Percentiles rank a stretch among this genome's conserved stretches.
Evolutionary conservation across 1,140 invertebrate species (phyloP).

Genomic region (Lepeophtheirus salmonis): DNA sequence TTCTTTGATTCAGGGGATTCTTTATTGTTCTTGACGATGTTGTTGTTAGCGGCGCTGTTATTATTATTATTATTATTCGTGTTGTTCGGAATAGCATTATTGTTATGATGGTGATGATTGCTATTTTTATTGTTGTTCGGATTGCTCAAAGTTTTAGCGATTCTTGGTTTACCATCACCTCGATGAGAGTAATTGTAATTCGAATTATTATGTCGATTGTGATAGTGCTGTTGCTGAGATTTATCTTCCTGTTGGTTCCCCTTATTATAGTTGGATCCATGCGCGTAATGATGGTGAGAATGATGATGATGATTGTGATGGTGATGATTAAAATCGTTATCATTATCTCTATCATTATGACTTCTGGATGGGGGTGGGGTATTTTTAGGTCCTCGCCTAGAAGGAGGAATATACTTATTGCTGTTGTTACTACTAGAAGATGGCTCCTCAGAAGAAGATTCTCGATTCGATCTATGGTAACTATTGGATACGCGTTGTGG

Average conservation of each 20-base stretch:
- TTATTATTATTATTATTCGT: slow-evolving; percentile 18
- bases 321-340: slow-evolving; percentile 6
- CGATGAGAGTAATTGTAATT: slow-evolving; percentile 1
- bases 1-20: neutral
- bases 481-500: slow-evolving; percentile 3
- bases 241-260: neutral
- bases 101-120: neutral
- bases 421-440: neutral
- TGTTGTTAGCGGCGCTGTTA: slow-evolving; percentile 20
- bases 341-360: neutral
- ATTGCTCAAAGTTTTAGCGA: slow-evolving; percentile 16
- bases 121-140: slow-evolving; percentile 20
- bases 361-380: neutral
- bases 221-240: slow-evolving; percentile 9
- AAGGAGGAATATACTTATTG: neutral
- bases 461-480: neutral
- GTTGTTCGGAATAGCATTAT: neutral
- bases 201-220: slow-evolving; percentile 9
- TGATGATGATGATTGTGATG: slow-evolving; percentile 19
- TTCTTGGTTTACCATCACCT: slow-evolving; percentile 11
- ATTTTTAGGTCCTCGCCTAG: neutral
- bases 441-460: neutral
- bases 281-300: slow-evolving; percentile 14
- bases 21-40: slow-evolving; percentile 1
- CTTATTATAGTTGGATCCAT: neutral